phyloP scores from a whole-genome alignment of 2,113 vertebrate genomes.

The Cepphus grylle region DNA sequence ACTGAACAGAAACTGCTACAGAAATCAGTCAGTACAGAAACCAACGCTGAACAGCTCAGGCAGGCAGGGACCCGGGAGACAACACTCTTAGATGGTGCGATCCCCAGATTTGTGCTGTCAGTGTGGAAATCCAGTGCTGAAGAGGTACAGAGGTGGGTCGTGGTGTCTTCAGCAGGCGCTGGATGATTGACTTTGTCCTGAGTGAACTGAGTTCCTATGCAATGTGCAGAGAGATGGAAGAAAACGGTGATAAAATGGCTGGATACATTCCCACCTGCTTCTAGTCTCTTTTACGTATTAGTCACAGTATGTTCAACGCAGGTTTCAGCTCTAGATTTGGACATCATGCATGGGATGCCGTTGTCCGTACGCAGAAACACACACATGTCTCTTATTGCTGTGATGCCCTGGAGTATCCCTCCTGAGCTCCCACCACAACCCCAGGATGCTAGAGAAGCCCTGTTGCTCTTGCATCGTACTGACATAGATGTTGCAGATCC shows the following conservation, averaged over 20 bases:
- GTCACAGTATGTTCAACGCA: neutral
- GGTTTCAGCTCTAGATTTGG: neutral
- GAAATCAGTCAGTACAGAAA: neutral
- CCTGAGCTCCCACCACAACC: neutral
- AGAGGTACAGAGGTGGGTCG: neutral
- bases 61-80: neutral
- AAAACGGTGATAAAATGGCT: neutral
- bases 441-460: neutral
- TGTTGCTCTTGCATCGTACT: neutral
- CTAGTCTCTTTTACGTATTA: neutral
- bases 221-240: neutral
- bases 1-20: neutral
- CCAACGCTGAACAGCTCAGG: neutral
- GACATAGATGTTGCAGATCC: neutral
- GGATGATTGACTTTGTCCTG: neutral
- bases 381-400: neutral
- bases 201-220: neutral
- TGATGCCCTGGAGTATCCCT: neutral
- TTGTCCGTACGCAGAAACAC: neutral
- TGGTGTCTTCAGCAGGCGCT: neutral
- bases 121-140: neutral
- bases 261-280: neutral
- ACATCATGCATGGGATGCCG: neutral
- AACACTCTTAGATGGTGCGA: neutral
- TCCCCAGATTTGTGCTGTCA: neutral